phyloP scores from a whole-genome alignment of 2,888 invertebrate species.

The Nysson spinosus region DNA sequence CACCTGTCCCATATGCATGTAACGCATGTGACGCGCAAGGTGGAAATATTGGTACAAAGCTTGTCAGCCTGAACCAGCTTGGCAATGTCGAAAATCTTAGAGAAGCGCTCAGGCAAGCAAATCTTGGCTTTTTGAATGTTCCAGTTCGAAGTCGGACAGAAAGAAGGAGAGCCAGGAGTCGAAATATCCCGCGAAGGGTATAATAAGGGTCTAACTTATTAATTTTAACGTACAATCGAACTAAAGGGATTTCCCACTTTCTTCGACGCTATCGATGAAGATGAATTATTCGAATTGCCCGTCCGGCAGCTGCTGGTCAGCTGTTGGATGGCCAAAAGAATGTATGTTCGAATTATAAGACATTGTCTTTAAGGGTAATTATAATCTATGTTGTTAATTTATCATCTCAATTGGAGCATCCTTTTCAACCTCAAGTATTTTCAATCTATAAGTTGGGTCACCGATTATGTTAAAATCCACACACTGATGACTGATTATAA shows the following conservation, averaged over 20 bases:
- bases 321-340: constrained; percentile 54
- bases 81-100: constrained; percentile 61
- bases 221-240: constrained; percentile 3
- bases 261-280: constrained; percentile 17
- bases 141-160: constrained; percentile 48
- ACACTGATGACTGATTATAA: too few species aligned
- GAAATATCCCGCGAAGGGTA: constrained; percentile 44
- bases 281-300: constrained; percentile 35
- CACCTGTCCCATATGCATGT: constrained; percentile 82
- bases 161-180: constrained; percentile 48
- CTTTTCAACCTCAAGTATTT: too few species aligned
- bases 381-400: constrained; percentile 7
- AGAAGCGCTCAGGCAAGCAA: constrained; percentile 59
- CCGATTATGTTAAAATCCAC: too few species aligned
- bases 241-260: constrained; percentile 3
- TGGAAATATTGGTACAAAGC: constrained; percentile 46
- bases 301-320: constrained; percentile 61
- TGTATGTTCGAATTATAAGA: constrained; percentile 9
- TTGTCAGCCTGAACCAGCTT: constrained; percentile 59
- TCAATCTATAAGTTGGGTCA: too few species aligned
- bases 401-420: neutral
- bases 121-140: constrained; percentile 69
- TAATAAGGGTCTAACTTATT: constrained; percentile 30
- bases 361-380: constrained; percentile 4
- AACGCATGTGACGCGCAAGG: constrained; percentile 79